Evolutionary conservation across 2,113 vertebrate genomes (phyloP).

Genomic region (Corythornis vintsioides): DNA sequence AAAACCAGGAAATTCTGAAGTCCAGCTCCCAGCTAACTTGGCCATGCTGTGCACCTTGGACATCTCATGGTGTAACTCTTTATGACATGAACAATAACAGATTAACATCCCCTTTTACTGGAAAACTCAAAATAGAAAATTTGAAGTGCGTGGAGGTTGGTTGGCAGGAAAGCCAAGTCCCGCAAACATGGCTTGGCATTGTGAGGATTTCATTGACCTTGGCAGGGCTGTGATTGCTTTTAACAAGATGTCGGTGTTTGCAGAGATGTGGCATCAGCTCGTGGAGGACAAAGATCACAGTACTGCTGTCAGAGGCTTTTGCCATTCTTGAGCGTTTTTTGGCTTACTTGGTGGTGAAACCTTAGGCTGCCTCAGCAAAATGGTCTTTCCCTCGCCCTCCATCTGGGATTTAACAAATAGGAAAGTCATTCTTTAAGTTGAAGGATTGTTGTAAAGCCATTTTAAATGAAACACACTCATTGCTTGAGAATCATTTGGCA

Average conservation of each 20-base stretch:
- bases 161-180: neutral
- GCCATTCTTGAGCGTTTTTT: neutral
- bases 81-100: slow-evolving; percentile 34
- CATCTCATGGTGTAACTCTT: slow-evolving; percentile 14
- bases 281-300: neutral
- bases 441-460: neutral
- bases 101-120: slow-evolving; percentile 26
- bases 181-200: neutral
- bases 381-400: neutral
- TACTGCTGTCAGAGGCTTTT: neutral
- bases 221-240: neutral
- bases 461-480: neutral
- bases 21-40: slow-evolving; percentile 25
- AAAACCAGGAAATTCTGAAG: slow-evolving; percentile 36
- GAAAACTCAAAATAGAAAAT: slow-evolving; percentile 25
- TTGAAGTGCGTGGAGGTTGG: accelerated
- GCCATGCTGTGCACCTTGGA: neutral
- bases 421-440: neutral
- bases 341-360: neutral
- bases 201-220: neutral
- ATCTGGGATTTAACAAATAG: neutral
- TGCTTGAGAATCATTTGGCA: neutral
- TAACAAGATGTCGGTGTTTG: neutral
- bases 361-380: neutral
- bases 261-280: neutral